phyloP scores from a whole-genome alignment of 2,113 vertebrate species.

The Rhabdomys dilectus region DNA sequence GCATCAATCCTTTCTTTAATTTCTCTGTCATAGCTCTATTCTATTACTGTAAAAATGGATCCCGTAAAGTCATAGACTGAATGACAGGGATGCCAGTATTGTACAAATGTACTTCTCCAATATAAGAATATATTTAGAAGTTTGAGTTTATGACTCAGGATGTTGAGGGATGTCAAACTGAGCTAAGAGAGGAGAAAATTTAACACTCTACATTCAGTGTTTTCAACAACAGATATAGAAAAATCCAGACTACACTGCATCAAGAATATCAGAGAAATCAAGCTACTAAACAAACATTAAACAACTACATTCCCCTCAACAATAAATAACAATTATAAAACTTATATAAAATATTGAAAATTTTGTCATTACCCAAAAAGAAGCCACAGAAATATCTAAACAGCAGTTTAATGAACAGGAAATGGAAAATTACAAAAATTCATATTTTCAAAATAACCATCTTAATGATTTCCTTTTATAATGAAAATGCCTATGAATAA shows the following conservation, averaged over 20 bases:
- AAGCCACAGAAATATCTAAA: neutral
- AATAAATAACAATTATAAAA: neutral
- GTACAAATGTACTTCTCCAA: neutral
- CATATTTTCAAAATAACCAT: neutral
- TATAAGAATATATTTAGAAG: neutral
- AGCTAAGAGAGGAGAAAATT: neutral
- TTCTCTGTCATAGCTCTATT: neutral
- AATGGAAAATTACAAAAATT: neutral
- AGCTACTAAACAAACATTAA: neutral
- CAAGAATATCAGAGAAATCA: neutral
- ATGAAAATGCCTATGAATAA: neutral
- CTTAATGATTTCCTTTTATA: neutral
- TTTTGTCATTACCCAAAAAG: neutral
- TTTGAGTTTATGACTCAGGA: neutral
- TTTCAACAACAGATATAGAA: neutral
- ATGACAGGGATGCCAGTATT: neutral
- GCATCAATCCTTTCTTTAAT: neutral
- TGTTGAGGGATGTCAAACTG: neutral
- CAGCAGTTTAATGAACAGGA: neutral
- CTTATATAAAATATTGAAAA: neutral
- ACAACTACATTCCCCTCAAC: neutral
- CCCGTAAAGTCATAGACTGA: neutral
- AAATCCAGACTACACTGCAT: neutral
- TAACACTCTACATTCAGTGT: neutral
- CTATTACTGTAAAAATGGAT: neutral